Evolutionary conservation across 2,113 vertebrate genomes (phyloP), one percentile per base, ranked within the genome.

Genomic region (Corythaeola cristata): DNA sequence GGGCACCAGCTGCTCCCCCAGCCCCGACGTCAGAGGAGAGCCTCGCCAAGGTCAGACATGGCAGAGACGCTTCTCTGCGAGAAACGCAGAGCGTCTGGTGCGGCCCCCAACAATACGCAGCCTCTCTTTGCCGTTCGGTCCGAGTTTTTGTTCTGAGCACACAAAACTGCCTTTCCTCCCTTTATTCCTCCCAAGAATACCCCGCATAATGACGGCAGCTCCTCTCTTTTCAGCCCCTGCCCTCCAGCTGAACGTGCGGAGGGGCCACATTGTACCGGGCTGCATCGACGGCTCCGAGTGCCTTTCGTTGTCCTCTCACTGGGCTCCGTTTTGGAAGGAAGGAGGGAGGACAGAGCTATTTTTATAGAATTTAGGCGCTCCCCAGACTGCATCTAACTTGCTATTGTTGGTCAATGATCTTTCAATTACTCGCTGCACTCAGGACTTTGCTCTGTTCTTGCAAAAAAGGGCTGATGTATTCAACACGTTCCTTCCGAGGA

Each of bases 341-440:
- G 19, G 58, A 64, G 63, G 72, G 80, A 86, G 60, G 39, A 78
- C 56, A 62, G 68, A 59, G 72, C 41, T 88, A 39, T 68, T 92
- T 90, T 47, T 47, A 37, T 9, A 32, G 56, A 69, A 74, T 56
- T 19, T 15, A 71, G 67, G 75, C 72, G 80, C 73, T 91, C 67
- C 67, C 68, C 75, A 71, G 68, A 74, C 85, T 50, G 90, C 59
- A 33, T 77, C 82, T 63, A 44, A 89, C 88, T 72, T 52, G n/a
- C 68, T 88, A 24, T 73, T 92, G 94, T 95, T 41, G 73, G 49
- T 78, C 89, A 89, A 73, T 13, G 66, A 86, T 87, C 92, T 93
- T 89, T 89, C 76, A 94, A 37, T 89, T 81, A 66, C 86, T 96
- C 78, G 74, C 47, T 90, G 47, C 15, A 6, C 64, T 81, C 6